A percentile compares a stretch with the other conserved stretches of the same genome.
Evolutionary conservation across 2,888 invertebrate genomes (phyloP).

Genomic region (Griposia aprilina): DNA sequence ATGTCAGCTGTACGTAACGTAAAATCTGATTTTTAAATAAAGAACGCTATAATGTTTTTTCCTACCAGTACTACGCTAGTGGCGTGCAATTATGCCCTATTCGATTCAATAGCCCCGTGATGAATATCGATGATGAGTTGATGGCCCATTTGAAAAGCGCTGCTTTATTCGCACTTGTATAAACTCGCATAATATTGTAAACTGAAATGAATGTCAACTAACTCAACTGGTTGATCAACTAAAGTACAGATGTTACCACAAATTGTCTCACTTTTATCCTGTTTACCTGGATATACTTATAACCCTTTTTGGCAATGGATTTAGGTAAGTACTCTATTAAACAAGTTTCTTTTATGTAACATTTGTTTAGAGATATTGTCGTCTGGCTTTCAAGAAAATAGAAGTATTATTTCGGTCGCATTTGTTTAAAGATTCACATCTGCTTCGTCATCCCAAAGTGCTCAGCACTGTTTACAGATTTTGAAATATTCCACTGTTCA

Average conservation of each 20-base stretch:
- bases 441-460: conserved; percentile 6
- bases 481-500: not conserved
- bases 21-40: conserved; percentile 40
- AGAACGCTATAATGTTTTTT: conserved; percentile 43
- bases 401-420: conserved; percentile 10
- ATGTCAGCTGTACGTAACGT: conserved; percentile 19
- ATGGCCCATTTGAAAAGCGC: conserved; percentile 73
- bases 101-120: conserved; percentile 77
- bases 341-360: conserved; percentile 48
- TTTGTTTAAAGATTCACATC: conserved; percentile 12
- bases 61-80: conserved; percentile 47
- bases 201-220: conserved; percentile 44
- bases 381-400: conserved; percentile 41
- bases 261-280: conserved; percentile 25
- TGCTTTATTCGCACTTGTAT: conserved; percentile 60
- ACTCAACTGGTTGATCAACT: conserved; percentile 34
- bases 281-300: conserved; percentile 22
- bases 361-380: conserved; percentile 38
- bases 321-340: conserved; percentile 49
- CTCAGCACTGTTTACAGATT: conserved; percentile 5
- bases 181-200: conserved; percentile 53
- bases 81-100: conserved; percentile 75
- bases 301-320: conserved; percentile 42
- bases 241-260: conserved; percentile 26
- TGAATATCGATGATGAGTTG: conserved; percentile 79